Evolutionary conservation across 2,797 vertebrate species (phyloP).

Genomic region (Orientallactaga sibirica): DNA sequence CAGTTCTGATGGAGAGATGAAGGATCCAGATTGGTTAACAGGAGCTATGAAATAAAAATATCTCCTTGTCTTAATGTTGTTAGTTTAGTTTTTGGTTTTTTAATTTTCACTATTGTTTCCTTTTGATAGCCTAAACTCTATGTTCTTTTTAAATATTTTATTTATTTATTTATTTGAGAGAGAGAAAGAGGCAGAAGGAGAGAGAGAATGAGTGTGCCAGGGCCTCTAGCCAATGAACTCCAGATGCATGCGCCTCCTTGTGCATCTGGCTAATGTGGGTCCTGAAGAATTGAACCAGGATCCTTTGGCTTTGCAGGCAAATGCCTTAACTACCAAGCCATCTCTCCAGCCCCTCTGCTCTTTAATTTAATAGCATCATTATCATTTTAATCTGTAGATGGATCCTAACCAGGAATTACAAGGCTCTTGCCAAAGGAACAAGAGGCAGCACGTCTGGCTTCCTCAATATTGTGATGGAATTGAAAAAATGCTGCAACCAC

Average conservation of each 20-base stretch:
- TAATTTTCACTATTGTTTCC: not conserved
- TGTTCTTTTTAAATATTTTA: too few relatives aligned
- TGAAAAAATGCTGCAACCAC: slow-evolving; percentile 99
- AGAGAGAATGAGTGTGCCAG: too few relatives aligned
- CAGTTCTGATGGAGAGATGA: not conserved
- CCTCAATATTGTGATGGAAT: slow-evolving; percentile 99
- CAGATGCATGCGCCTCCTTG: too few relatives aligned
- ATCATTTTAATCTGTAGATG: slow-evolving; percentile 89
- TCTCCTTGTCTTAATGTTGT: not conserved
- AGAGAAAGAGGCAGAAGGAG: too few relatives aligned
- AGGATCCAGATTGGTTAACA: not conserved
- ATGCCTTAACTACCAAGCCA: too few relatives aligned
- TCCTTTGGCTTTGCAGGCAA: too few relatives aligned
- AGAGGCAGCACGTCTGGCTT: slow-evolving; percentile 97
- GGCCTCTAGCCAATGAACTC: too few relatives aligned
- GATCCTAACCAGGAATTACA: slow-evolving; percentile 99
- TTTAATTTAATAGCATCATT: too few relatives aligned
- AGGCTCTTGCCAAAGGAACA: slow-evolving; percentile 95
- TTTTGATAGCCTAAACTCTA: not conserved
- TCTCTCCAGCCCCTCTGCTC: not conserved
- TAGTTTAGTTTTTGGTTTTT: not conserved
- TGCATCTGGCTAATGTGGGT: too few relatives aligned
- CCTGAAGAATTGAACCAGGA: too few relatives aligned
- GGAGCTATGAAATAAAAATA: not conserved
- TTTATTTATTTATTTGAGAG: too few relatives aligned